Percentiles rank a stretch among this genome's conserved stretches.
These are phyloP conservation scores for Lycopodina hypogea DNA, from an alignment of 37 sponge, comb jelly and placozoan species.

Conservation along the genomic window DNA sequence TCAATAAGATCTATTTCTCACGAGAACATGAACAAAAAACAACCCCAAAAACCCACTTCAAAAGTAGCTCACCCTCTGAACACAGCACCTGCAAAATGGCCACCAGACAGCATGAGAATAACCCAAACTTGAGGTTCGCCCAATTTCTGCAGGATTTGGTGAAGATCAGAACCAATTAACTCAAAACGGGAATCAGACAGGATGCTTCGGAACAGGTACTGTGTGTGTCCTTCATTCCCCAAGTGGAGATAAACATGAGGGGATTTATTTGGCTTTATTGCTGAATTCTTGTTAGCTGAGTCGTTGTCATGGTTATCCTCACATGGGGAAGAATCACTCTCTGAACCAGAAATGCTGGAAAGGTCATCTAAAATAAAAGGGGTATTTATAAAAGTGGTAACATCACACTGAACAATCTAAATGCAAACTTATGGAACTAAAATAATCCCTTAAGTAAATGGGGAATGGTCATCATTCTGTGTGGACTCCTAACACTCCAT, in stretches of 20 bases:
- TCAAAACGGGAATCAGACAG: conserved; percentile 6
- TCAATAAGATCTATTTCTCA: no score
- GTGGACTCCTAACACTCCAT: no score
- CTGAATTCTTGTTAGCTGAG: not conserved
- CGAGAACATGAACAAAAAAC: no score
- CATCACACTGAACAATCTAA: no score
- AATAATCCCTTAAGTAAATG: no score
- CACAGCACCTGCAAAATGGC: conserved; percentile 96
- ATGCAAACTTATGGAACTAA: no score
- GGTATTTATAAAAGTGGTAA: not conserved
- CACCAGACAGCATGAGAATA: conserved; percentile 79
- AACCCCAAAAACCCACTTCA: no score
- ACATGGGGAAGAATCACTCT: conserved; percentile 37
- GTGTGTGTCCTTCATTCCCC: not conserved
- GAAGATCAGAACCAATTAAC: not conserved
- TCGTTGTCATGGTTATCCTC: conserved; percentile 5
- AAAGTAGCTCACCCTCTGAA: conserved; percentile 69
- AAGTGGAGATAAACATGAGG: conserved; percentile 33
- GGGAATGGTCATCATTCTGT: no score
- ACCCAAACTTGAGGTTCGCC: conserved; percentile 32
- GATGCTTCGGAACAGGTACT: conserved; percentile 38
- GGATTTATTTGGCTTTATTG: not conserved
- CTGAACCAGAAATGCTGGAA: conserved; percentile 88
- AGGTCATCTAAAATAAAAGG: conserved; percentile 46
- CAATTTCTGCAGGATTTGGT: not conserved